Evolutionary conservation across 2,888 invertebrate genomes (phyloP), one percentile per base, ranked within the genome.

Genomic region (Drosophila falleni): DNA sequence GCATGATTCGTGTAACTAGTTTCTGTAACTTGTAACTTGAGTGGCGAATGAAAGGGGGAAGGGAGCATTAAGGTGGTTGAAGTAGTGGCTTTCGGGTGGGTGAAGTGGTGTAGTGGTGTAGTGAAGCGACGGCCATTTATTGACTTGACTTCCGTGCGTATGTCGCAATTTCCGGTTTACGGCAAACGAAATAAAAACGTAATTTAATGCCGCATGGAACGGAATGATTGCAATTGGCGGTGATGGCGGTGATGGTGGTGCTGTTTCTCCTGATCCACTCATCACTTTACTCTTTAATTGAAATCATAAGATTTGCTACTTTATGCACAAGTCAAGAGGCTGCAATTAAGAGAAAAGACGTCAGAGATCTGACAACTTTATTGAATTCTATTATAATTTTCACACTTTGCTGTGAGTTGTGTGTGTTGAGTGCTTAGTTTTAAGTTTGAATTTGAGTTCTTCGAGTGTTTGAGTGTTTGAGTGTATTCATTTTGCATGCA

Each of bases 121-220:
- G 54, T 55, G 51, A 15, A 60, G 50, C 66, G 67, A 33, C 64
- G 73, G 67, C 80, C 81, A 79, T 80, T 87, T 85, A 89, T 90
- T 89, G 89, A 87, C 85, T 79, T 76, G 75, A 87, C 90, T 90
- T 87, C 90, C 90, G 90, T 90, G 90, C 89, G 86, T 90, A 78
- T 89, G 90, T 80, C 83, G 89, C 90, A 87, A 90, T 90, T 87
- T 87, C 90, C 87, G 90, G 77, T 79, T 85, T 69, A 85, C 71
- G 75, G 86, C 88, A 89, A 89, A 79, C 82, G 88, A 79, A 87
- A 89, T 90, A 90, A 89, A 89, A 87, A 87, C 62, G 79, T 77
- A 89, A 87, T 87, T 90, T 85, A 81, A 89, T 74, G 88, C 63
- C 74, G 59, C 62, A 79, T 64, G 68, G 55, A 55, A 46, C 56